Evolutionary conservation across 2,113 vertebrate genomes (phyloP).

Genomic region (Paradoxurus hermaphroditus): DNA sequence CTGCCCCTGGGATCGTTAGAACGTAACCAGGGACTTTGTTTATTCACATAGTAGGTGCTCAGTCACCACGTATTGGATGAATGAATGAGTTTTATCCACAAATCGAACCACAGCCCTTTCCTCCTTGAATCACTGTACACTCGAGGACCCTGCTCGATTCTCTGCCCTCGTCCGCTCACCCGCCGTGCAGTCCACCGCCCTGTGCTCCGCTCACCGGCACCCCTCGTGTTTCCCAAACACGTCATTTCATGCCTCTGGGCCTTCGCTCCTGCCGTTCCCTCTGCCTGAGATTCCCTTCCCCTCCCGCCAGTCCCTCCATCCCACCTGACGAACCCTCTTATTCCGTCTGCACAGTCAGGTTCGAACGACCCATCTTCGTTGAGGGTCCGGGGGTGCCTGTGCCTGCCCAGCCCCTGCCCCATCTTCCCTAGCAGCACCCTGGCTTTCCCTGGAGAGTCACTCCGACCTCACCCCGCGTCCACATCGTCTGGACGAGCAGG

Average conservation of each 20-base stretch:
- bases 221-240: not conserved
- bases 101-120: not conserved
- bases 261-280: not conserved
- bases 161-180: not conserved
- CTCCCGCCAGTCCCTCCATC: not conserved
- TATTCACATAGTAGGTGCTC: not conserved
- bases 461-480: not conserved
- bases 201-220: not conserved
- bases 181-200: not conserved
- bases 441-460: not conserved
- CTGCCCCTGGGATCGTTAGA: not conserved
- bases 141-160: not conserved
- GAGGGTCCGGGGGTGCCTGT: not conserved
- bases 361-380: not conserved
- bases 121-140: not conserved
- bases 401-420: not conserved
- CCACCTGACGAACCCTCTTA: not conserved
- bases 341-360: not conserved
- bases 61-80: not conserved
- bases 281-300: not conserved
- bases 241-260: not conserved
- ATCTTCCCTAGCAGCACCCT: not conserved
- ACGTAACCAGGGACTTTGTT: not conserved
- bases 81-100: not conserved
- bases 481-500: not conserved